Evolutionary conservation across 53 echinoderm and acorn worm species (phyloP).

Genomic region (Echinometra lucunter): DNA sequence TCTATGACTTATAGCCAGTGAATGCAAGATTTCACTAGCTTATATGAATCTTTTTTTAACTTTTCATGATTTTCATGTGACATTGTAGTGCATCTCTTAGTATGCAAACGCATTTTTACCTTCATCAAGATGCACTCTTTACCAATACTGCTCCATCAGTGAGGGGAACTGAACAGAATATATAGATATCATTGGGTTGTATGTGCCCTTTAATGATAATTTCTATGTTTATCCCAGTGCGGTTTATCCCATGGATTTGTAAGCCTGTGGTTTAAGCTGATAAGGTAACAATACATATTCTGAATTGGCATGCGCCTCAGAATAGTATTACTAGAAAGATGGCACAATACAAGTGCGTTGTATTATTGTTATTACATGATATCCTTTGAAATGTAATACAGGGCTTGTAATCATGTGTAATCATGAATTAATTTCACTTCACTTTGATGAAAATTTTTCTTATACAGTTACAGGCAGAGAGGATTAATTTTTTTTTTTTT

Average conservation of each 20-base stretch:
- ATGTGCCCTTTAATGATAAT: background rate
- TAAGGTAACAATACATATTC: too few species aligned
- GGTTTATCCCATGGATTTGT: background rate
- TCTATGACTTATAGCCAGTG: too few species aligned
- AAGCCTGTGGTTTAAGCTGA: background rate
- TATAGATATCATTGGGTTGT: background rate
- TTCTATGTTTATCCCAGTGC: background rate
- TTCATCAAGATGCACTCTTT: background rate
- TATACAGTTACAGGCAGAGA: too few species aligned
- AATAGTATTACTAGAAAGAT: too few species aligned
- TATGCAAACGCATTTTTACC: background rate
- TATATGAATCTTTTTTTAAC: background rate
- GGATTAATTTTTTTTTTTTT: too few species aligned
- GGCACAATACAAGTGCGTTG: too few species aligned
- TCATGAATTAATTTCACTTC: too few species aligned
- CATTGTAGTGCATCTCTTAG: background rate
- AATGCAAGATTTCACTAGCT: too few species aligned
- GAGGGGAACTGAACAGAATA: background rate
- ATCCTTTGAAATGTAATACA: too few species aligned
- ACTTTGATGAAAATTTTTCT: too few species aligned
- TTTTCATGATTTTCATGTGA: background rate
- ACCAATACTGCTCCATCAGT: background rate
- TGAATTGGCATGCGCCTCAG: background rate
- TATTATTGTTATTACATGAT: too few species aligned
- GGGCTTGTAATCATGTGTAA: too few species aligned